Conservation (phyloP, 2,888 invertebrate genomes). For the Eristalis tenax region DNA sequence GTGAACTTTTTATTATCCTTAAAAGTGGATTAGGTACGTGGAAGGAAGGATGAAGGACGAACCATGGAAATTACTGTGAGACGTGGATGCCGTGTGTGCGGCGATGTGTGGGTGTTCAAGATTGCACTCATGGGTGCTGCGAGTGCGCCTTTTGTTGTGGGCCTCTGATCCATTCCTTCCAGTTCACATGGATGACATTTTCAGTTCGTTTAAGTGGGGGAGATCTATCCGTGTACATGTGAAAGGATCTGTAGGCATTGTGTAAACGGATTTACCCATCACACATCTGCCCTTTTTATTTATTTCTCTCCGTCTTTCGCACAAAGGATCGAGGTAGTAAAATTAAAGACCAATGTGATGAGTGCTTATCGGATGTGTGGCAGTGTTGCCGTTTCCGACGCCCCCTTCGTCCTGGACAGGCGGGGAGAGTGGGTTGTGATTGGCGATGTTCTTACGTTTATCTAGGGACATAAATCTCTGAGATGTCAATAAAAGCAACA, state of each 20-base stretch:
- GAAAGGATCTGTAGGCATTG: neutral
- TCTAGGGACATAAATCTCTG: slow-evolving; percentile 15
- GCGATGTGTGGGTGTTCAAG: neutral
- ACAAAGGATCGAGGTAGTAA: slow-evolving; percentile 24
- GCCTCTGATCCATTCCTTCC: neutral
- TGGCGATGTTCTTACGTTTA: slow-evolving; percentile 11
- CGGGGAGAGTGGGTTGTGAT: no score
- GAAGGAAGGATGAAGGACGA: slow-evolving; percentile 39
- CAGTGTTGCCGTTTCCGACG: neutral
- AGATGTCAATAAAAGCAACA: slow-evolving; percentile 16
- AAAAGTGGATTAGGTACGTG: slow-evolving; percentile 66
- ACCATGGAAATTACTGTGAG: neutral
- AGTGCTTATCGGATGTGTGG: slow-evolving; percentile 36
- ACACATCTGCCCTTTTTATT: neutral
- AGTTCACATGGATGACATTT: slow-evolving; percentile 3
- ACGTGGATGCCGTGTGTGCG: neutral
- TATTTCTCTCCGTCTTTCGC: neutral
- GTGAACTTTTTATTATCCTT: slow-evolving; percentile 61
- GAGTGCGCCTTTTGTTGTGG: slow-evolving; percentile 23
- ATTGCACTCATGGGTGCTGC: slow-evolving; percentile 51
- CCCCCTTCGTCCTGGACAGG: neutral
- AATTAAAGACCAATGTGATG: slow-evolving; percentile 52
- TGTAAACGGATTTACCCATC: slow-evolving; percentile 12
- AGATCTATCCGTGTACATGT: neutral
- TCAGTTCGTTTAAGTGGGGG: neutral